Percentiles rank a stretch among this genome's conserved stretches.
phyloP scores from a whole-genome alignment of 2,113 vertebrate genomes.

The rat (Rattus norvegicus) region DNA sequence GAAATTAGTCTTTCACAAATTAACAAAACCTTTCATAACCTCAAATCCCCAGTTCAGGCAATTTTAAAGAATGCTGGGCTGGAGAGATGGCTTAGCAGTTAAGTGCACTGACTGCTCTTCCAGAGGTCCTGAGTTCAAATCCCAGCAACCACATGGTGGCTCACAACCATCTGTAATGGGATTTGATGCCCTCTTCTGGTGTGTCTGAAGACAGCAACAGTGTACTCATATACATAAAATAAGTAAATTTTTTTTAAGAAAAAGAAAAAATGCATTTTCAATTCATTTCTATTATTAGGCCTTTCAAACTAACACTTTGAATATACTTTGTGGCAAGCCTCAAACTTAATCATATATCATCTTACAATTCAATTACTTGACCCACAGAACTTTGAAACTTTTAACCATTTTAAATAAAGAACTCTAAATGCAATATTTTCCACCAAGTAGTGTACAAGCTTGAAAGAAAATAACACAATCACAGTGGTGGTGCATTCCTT shows the following conservation, averaged over 20 bases:
- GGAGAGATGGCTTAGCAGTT: too few relatives aligned
- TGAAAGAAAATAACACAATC: constrained; percentile 72
- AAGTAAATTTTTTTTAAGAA: background rate
- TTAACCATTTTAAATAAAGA: constrained; percentile 59
- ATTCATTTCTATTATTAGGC: constrained; percentile 26
- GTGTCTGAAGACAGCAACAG: too few relatives aligned
- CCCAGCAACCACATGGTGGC: too few relatives aligned
- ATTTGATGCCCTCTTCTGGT: too few relatives aligned
- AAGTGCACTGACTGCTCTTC: too few relatives aligned
- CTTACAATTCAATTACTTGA: background rate
- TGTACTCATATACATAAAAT: too few relatives aligned
- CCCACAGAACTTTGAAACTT: background rate
- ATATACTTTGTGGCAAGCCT: background rate
- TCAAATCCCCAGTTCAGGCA: constrained; percentile 73
- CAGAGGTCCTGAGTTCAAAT: too few relatives aligned
- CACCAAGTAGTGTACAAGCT: constrained; percentile 59
- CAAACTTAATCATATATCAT: constrained; percentile 53
- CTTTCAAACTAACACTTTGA: constrained; percentile 8
- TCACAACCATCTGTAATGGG: too few relatives aligned
- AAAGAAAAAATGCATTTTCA: constrained; percentile 49
- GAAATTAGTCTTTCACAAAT: background rate
- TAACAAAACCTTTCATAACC: constrained; percentile 71
- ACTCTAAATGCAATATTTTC: constrained; percentile 45
- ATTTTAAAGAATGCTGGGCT: background rate
- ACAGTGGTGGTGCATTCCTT: too few relatives aligned